These are phyloP conservation scores for Meloidogyne exigua DNA, from an alignment of 1,140 invertebrate species.

Conservation along the genomic window DNA sequence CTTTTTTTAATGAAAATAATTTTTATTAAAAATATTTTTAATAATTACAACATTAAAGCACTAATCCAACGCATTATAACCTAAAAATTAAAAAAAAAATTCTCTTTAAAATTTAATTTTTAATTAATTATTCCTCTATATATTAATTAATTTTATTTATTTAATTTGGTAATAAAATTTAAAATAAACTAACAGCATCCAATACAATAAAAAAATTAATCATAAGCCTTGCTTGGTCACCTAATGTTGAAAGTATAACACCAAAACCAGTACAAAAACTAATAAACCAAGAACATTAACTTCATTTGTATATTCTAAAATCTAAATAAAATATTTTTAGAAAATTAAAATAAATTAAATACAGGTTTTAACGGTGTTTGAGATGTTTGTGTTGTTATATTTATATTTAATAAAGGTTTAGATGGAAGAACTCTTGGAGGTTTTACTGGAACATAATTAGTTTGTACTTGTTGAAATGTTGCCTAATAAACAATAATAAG, in stretches of 20 bases:
- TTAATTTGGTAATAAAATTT: too few relatives aligned
- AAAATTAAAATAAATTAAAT: too few relatives aligned
- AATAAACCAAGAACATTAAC: constrained; percentile 67
- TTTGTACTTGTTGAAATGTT: constrained; percentile 59
- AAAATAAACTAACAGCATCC: constrained; percentile 66
- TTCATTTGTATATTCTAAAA: constrained; percentile 63
- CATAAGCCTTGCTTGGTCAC: constrained; percentile 64
- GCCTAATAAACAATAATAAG: constrained; percentile 32
- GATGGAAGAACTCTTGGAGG: constrained; percentile 14
- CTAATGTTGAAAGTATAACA: constrained; percentile 65
- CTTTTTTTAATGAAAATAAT: constrained; percentile 67
- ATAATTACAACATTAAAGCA: constrained; percentile 47
- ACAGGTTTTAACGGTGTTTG: constrained; percentile 44
- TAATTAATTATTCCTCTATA: too few relatives aligned
- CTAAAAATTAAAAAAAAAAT: too few relatives aligned
- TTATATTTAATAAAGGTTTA: constrained; percentile 15
- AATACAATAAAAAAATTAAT: constrained; percentile 66
- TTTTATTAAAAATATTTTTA: background rate
- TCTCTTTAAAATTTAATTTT: too few relatives aligned
- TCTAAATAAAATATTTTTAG: constrained; percentile 21
- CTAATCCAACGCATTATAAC: constrained; percentile 44
- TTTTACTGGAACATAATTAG: constrained; percentile 49
- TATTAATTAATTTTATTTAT: too few relatives aligned
- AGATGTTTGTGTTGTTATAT: background rate
- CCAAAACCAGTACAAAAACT: constrained; percentile 67